A percentile compares a stretch with the other conserved stretches of the same genome.
Conservation (phyloP, 2,888 invertebrate species). For the Nomada fucata region DNA sequence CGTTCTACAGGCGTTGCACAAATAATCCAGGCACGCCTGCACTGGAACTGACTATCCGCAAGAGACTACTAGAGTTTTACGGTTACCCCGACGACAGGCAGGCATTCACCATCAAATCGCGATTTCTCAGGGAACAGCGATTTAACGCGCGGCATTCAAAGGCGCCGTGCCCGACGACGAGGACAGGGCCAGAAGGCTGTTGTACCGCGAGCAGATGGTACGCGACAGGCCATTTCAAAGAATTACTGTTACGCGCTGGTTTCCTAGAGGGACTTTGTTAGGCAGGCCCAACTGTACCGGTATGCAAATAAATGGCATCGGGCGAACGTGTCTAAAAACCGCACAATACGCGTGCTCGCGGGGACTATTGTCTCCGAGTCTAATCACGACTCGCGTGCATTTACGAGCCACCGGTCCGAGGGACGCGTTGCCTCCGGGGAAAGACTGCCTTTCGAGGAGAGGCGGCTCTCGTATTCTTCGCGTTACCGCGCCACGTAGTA, state of each 20-base stretch:
- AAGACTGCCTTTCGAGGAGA: slow-evolving; percentile 63
- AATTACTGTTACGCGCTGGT: slow-evolving; percentile 55
- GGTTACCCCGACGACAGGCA: slow-evolving; percentile 27
- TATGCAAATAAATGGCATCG: slow-evolving; percentile 61
- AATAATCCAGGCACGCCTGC: slow-evolving; percentile 17
- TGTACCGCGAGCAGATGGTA: slow-evolving; percentile 66
- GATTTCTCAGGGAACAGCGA: slow-evolving; percentile 58
- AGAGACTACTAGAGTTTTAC: slow-evolving; percentile 25
- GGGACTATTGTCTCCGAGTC: slow-evolving; percentile 54
- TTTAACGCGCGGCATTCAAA: slow-evolving; percentile 56
- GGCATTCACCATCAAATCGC: slow-evolving; percentile 59
- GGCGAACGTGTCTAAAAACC: slow-evolving; percentile 33
- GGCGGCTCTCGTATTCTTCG: slow-evolving; percentile 68
- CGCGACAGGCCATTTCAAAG: slow-evolving; percentile 59
- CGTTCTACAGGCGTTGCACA: slow-evolving; percentile 9
- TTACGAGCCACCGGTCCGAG: slow-evolving; percentile 65
- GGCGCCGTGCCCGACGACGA: slow-evolving; percentile 16
- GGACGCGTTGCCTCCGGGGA: slow-evolving; percentile 42
- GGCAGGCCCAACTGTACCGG: slow-evolving; percentile 33
- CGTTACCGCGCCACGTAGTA: slow-evolving; percentile 69
- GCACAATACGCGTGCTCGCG: slow-evolving; percentile 35
- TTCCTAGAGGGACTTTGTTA: slow-evolving; percentile 17
- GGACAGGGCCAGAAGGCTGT: slow-evolving; percentile 50
- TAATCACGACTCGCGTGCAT: slow-evolving; percentile 65
- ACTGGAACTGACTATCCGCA: slow-evolving; percentile 9